phyloP scores from a whole-genome alignment of 1,140 invertebrate species.

The Ganaspis sp. region DNA sequence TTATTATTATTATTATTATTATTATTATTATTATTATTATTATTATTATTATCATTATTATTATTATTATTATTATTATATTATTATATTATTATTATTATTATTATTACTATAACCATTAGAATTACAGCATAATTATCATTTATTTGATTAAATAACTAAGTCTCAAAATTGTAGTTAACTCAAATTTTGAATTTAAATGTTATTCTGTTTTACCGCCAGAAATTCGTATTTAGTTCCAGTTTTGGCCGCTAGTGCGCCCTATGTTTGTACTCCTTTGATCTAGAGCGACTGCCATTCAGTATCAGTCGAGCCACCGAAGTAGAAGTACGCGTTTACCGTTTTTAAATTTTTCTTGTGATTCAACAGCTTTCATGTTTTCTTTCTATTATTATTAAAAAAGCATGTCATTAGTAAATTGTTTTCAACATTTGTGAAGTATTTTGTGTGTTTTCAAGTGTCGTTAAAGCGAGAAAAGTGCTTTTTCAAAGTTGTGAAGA shows the following conservation, averaged over 20 bases:
- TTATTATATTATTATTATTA: too few relatives aligned
- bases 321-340: slow-evolving; percentile 28
- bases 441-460: slow-evolving; percentile 24
- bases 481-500: not conserved
- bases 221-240: not conserved
- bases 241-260: not conserved
- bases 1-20: too few relatives aligned
- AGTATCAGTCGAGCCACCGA: slow-evolving; percentile 22
- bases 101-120: too few relatives aligned
- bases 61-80: too few relatives aligned
- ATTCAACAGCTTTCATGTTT: not conserved
- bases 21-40: too few relatives aligned
- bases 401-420: not conserved
- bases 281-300: too few relatives aligned
- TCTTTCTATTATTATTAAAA: not conserved
- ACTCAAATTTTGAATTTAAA: not conserved
- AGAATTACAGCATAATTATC: too few relatives aligned
- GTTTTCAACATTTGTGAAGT: not conserved
- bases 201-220: not conserved
- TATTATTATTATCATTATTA: too few relatives aligned
- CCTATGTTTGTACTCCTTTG: not conserved
- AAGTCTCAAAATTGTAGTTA: too few relatives aligned
- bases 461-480: not conserved
- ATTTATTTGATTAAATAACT: too few relatives aligned
- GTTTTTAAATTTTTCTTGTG: not conserved